Evolutionary conservation across 2,888 invertebrate genomes (phyloP).

Genomic region (Allacma fusca): DNA sequence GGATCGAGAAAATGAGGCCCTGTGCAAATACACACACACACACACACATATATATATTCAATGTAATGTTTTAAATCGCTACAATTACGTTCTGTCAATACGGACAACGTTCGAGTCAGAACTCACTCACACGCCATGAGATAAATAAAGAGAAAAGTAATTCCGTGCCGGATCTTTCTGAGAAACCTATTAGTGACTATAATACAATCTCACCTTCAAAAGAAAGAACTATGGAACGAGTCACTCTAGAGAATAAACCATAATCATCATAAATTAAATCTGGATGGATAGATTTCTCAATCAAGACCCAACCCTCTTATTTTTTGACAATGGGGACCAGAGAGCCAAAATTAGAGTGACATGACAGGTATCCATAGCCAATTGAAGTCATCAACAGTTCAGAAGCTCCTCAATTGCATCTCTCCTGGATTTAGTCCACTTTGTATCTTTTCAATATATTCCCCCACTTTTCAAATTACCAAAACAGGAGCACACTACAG

Average conservation of each 20-base stretch:
- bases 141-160: background rate
- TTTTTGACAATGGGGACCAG: conserved; percentile 1
- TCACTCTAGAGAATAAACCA: conserved; percentile 34
- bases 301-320: conserved; percentile 33
- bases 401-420: background rate
- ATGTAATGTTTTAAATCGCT: too few species aligned
- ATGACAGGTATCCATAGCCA: conserved; percentile 16
- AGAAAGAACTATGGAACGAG: conserved; percentile 21
- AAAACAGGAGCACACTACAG: background rate
- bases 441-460: background rate
- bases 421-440: conserved; percentile 1
- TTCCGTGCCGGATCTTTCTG: background rate
- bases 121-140: too few species aligned
- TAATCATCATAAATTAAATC: conserved; percentile 43
- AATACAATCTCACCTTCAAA: conserved; percentile 24
- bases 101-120: too few species aligned
- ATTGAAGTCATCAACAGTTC: conserved; percentile 2
- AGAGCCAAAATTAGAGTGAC: conserved; percentile 41
- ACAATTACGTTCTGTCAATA: too few species aligned
- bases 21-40: too few species aligned
- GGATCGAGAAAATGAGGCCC: too few species aligned
- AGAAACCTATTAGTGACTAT: conserved; percentile 10
- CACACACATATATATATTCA: too few species aligned
- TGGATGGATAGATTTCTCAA: conserved; percentile 40
- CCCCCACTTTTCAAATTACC: background rate